Evolutionary conservation across 1,140 invertebrate genomes (phyloP), one percentile per base, ranked within the genome.

Genomic region (Drosophila kohkoa): DNA sequence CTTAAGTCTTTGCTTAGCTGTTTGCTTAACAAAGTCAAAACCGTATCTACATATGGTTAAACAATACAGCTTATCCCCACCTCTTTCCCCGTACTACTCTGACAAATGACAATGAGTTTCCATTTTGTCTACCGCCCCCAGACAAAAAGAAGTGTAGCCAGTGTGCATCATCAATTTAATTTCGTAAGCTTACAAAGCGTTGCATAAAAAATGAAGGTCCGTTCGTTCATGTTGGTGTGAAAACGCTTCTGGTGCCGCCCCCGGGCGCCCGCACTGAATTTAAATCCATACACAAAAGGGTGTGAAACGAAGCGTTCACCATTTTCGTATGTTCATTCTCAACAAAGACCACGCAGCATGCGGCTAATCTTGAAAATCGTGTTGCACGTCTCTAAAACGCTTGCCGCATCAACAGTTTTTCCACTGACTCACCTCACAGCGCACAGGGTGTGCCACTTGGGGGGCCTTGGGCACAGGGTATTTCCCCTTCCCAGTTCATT

Each of bases 291-390:
- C 28, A 43, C 54, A 77, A 78, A 91, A 91, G 89, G 83, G 83
- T 91, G 89, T 89, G 81, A 89, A 91, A 35, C 77, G 66, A 82
- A 82, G 85, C 89, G 77, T 82, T 63, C 64, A 72, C 63, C 67
- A 75, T 88, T 87, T 88, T 78, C 83, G 77, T 69, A 74, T 81
- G 81, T 82, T 89, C 30, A 8, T 78, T 70, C 73, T 72, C 54
- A 77, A 68, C 51, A 77, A 68, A 68, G 32, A 15, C 67, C 65
- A 68, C 72, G 62, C 81, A 78, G 80, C 71, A 87, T 75, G 72
- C 73, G 73, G 80, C 87, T 87, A 87, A 90, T 90, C 87, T 88
- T 78, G 54, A 81, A 90, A 90, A 90, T 87, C 85, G 68, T 89
- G 85, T 88, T 72, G 69, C 60, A 77, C 69, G 79, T 79, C 83